These are phyloP conservation scores for Drosophila repleta DNA, from an alignment of 1,140 invertebrate species.

Conservation along the genomic window DNA sequence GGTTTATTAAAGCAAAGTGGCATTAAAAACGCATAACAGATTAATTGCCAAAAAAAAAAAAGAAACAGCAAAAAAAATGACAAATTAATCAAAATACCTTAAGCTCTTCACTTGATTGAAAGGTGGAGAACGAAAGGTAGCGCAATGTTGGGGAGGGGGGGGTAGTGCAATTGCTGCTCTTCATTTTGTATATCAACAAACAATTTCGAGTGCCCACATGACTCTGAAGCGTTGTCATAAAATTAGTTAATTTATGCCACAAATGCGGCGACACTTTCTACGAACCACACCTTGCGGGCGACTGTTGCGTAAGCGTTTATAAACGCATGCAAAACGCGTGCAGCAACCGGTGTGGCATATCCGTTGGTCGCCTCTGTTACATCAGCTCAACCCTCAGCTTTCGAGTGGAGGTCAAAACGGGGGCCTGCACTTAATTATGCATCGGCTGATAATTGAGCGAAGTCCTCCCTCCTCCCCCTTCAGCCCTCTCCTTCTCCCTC, in stretches of 20 bases:
- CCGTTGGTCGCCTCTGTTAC: conserved; percentile 35
- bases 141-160: too few species aligned
- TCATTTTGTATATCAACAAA: conserved; percentile 10
- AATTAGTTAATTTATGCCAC: conserved; percentile 75
- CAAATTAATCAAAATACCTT: conserved; percentile 65
- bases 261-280: conserved; percentile 73
- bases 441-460: conserved; percentile 59
- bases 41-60: conserved; percentile 56
- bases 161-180: conserved; percentile 35
- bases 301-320: conserved; percentile 57
- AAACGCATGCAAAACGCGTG: conserved; percentile 79
- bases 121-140: not conserved
- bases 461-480: conserved; percentile 7
- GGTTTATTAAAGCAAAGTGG: conserved; percentile 38
- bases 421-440: conserved; percentile 48
- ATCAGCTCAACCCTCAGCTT: conserved; percentile 47
- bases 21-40: conserved; percentile 77
- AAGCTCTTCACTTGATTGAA: conserved; percentile 16
- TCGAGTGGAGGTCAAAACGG: conserved; percentile 54
- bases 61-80: conserved; percentile 10
- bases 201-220: conserved; percentile 16
- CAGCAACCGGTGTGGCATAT: conserved; percentile 22
- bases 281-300: conserved; percentile 44
- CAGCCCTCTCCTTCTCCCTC: not conserved
- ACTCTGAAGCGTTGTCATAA: conserved; percentile 35